phyloP scores from a whole-genome alignment of 1,140 invertebrate genomes.

The Papilio dardanus region DNA sequence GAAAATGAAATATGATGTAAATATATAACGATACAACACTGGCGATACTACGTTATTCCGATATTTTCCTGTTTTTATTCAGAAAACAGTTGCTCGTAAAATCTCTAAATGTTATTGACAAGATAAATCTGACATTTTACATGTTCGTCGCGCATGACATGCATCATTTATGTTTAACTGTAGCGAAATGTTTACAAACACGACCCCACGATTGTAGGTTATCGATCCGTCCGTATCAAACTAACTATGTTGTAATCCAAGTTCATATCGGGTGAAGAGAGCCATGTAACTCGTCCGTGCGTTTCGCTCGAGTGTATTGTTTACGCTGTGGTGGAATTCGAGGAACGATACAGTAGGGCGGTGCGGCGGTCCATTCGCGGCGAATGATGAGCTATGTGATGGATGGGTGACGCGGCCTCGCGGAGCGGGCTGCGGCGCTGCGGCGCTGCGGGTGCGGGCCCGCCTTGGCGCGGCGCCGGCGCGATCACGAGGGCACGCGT shows the following conservation, averaged over 20 bases:
- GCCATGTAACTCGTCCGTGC: slow-evolving; percentile 18
- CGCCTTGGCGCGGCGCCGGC: slow-evolving; percentile 68
- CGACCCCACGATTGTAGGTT: slow-evolving; percentile 65
- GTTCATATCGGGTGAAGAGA: slow-evolving; percentile 17
- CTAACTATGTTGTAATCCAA: slow-evolving; percentile 47
- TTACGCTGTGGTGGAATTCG: slow-evolving; percentile 68
- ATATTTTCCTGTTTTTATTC: not conserved
- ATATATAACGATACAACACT: not conserved
- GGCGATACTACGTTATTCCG: not conserved
- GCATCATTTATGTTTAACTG: slow-evolving; percentile 22
- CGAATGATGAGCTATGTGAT: slow-evolving; percentile 73
- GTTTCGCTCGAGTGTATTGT: slow-evolving; percentile 57
- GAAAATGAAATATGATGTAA: not conserved
- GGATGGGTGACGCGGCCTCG: slow-evolving; percentile 77
- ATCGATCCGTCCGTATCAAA: slow-evolving; percentile 49
- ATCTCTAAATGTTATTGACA: not conserved
- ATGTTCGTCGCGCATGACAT: slow-evolving; percentile 25
- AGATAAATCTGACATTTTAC: not conserved
- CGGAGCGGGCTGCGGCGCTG: too few relatives aligned
- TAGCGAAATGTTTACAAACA: slow-evolving; percentile 69
- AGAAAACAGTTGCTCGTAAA: not conserved
- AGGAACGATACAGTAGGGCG: slow-evolving; percentile 70
- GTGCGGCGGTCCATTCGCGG: slow-evolving; percentile 69
- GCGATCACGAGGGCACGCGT: slow-evolving; percentile 64
- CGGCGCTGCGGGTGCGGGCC: slow-evolving; percentile 48